These are phyloP conservation scores for Cerceris ruficornis DNA, from an alignment of 2,888 invertebrate genomes.

Conservation along the genomic window DNA sequence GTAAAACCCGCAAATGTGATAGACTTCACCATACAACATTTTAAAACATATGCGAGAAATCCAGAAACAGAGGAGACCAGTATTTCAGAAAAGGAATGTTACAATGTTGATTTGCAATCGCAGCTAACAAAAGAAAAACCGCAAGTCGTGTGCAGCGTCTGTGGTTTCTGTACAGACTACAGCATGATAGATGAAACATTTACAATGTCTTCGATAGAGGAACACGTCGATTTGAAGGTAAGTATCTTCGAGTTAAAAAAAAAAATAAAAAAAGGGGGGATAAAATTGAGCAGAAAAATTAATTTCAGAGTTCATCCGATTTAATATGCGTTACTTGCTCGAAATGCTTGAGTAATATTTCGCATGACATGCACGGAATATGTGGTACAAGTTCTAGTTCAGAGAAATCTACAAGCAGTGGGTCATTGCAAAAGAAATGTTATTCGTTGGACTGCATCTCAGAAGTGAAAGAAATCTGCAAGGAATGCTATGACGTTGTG, in stretches of 20 bases:
- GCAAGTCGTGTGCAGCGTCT: constrained; percentile 19
- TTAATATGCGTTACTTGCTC: not conserved
- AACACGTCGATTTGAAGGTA: not conserved
- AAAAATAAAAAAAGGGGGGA: not conserved
- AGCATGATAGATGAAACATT: not conserved
- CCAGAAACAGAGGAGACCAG: constrained; percentile 46
- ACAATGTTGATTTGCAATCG: constrained; percentile 20
- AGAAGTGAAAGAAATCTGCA: too few species aligned
- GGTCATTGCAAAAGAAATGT: not conserved
- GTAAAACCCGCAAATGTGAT: constrained; percentile 74
- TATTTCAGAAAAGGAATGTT: constrained; percentile 19
- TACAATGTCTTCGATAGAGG: constrained; percentile 11
- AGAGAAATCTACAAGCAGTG: not conserved
- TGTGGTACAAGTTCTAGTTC: not conserved
- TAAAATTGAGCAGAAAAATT: not conserved
- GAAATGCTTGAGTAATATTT: not conserved
- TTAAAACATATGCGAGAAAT: constrained; percentile 65
- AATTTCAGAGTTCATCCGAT: constrained; percentile 9
- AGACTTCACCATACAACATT: constrained; percentile 74
- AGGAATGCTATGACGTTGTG: too few species aligned
- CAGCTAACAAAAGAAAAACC: constrained; percentile 27
- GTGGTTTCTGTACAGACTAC: constrained; percentile 23
- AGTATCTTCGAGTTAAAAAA: constrained; percentile 2
- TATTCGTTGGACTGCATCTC: too few species aligned
- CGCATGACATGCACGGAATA: not conserved